phyloP scores from a whole-genome alignment of 2,797 vertebrate species.

The Vespertilio murinus region DNA sequence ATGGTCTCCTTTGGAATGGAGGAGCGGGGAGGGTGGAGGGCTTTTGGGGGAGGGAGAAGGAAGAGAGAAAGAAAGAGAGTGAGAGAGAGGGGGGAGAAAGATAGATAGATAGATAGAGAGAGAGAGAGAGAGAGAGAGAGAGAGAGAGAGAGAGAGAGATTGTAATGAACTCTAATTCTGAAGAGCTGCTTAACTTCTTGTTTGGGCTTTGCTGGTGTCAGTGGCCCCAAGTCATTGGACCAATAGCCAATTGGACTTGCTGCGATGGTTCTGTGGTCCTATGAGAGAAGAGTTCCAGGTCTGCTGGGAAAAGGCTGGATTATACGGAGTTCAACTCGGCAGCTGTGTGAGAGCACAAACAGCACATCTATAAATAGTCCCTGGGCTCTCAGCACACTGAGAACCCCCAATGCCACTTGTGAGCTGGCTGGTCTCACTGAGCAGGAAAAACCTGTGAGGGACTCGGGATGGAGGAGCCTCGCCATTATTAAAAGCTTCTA shows the following conservation, averaged over 20 bases:
- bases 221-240: neutral
- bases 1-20: neutral
- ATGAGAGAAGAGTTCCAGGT: neutral
- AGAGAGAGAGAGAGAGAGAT: too few relatives aligned
- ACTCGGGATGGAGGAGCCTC: neutral
- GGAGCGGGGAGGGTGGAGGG: too few relatives aligned
- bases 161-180: neutral
- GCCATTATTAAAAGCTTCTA: neutral
- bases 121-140: neutral
- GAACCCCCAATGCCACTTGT: neutral
- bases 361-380: neutral
- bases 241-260: neutral
- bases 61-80: too few relatives aligned
- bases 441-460: neutral
- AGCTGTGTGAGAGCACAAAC: neutral
- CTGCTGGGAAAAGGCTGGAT: neutral
- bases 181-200: neutral
- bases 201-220: neutral
- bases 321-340: neutral
- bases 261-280: neutral
- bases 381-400: neutral
- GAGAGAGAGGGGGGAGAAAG: neutral
- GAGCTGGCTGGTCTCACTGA: neutral
- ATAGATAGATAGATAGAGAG: neutral
- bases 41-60: too few relatives aligned